Percentiles rank a stretch among this genome's conserved stretches.
Evolutionary conservation across 2,888 invertebrate species (phyloP).

Genomic region (Morinoia aosen): DNA sequence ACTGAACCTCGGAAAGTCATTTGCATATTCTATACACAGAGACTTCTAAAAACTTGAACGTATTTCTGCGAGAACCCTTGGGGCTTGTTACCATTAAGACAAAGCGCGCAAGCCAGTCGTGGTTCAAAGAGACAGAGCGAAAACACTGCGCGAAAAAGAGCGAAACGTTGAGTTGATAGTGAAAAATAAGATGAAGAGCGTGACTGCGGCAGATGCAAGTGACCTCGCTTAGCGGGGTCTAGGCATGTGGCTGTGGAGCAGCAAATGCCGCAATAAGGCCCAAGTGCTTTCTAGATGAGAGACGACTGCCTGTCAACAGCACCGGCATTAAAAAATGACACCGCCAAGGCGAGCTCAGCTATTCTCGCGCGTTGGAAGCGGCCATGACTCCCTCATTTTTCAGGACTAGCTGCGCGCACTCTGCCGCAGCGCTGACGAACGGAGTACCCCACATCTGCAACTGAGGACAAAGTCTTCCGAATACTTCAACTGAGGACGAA

Average conservation of each 20-base stretch:
- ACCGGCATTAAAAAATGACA: constrained; percentile 52
- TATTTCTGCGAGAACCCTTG: not conserved
- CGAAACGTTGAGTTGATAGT: not conserved
- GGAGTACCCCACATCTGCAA: not conserved
- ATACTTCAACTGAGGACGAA: not conserved
- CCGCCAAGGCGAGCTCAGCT: constrained; percentile 15
- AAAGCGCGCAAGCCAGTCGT: not conserved
- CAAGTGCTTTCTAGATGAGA: constrained; percentile 45
- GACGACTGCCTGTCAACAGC: constrained; percentile 50
- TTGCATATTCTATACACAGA: not conserved
- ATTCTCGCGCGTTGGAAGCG: constrained; percentile 34
- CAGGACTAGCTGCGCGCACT: not conserved
- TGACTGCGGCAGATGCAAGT: constrained; percentile 12
- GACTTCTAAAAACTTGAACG: not conserved
- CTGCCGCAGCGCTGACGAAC: not conserved
- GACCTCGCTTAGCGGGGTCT: not conserved
- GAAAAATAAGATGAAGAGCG: not conserved
- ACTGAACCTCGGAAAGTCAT: not conserved
- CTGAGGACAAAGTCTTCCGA: not conserved
- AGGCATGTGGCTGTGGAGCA: not conserved
- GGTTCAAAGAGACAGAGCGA: not conserved
- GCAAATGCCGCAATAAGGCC: constrained; percentile 39
- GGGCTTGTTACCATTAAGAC: not conserved
- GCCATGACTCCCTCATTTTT: constrained; percentile 38
- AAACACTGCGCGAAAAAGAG: not conserved